Conservation (phyloP, 2,113 vertebrate genomes). For the Collichthys lucidus region DNA sequence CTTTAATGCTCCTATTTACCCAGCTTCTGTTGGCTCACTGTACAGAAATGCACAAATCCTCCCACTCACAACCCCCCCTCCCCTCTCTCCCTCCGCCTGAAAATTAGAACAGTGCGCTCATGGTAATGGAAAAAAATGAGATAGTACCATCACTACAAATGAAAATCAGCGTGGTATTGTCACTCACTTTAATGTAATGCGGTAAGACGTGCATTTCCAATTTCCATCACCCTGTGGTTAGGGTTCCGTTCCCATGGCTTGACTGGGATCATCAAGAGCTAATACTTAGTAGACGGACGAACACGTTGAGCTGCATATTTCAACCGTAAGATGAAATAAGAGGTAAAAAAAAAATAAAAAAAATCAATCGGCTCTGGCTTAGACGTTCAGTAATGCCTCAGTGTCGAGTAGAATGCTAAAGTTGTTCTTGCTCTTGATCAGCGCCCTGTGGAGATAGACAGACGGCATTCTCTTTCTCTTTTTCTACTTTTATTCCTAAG, state of each 20-base stretch:
- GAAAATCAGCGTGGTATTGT: slow-evolving; percentile 60
- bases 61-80: not conserved
- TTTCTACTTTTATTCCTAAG: not conserved
- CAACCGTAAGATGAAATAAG: slow-evolving; percentile 47
- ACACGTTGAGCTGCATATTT: slow-evolving; percentile 48
- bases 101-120: slow-evolving; percentile 39
- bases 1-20: slow-evolving; percentile 71
- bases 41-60: slow-evolving; percentile 29
- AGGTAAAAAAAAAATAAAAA: slow-evolving; percentile 2
- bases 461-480: not conserved
- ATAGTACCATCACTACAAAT: slow-evolving; percentile 39
- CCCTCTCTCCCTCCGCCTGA: not conserved
- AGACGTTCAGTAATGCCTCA: slow-evolving; percentile 38
- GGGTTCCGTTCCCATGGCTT: not conserved
- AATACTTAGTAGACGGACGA: slow-evolving; percentile 13
- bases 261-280: slow-evolving; percentile 46
- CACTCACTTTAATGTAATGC: slow-evolving; percentile 50
- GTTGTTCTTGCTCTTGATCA: slow-evolving; percentile 52
- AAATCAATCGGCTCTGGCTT: slow-evolving; percentile 64
- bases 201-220: slow-evolving; percentile 42
- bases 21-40: slow-evolving; percentile 30
- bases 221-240: slow-evolving; percentile 39
- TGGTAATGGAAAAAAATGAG: slow-evolving; percentile 51
- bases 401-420: slow-evolving; percentile 66
- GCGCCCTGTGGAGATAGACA: slow-evolving; percentile 31